Evolutionary conservation across 92 coral and sea anemone genomes (phyloP), one percentile per base, ranked within the genome.

Genomic region (Porites cylindrica): DNA sequence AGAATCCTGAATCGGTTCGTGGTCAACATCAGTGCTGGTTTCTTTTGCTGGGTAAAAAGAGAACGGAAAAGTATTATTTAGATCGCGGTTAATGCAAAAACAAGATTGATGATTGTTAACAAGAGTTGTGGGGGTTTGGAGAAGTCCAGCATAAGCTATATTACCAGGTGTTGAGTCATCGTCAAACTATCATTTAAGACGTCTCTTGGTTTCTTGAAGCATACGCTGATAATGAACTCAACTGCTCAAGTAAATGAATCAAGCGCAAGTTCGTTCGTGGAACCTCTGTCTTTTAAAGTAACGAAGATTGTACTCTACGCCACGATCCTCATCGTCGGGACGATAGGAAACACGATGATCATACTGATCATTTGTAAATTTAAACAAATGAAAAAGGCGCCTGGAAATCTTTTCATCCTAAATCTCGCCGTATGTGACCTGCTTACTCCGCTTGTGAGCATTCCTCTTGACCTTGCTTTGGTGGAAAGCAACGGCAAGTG

Each of bases 371-470:
- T 93, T 16, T 80, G 52, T 8, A 78, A 74, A 63, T 62, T 67
- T 8, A 82, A 81, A 26, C 75, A 90, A 21, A 53, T 87, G 70
- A 82, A 90, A 7, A 68, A 82, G 58, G 59, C 87, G 8, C 85
- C 96, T 1, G 89, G 89, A 19, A 83, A 93, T 73, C 59, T 80
- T 0, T 86, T 90, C 62, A 89, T 93, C 26, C 75, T 89, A n/a
- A 93, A 93, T 61, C 86, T 93, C n/a, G 96, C 96, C 9, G 19
- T 93, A 2, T 93, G 96, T 23, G 93, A 93, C 75, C 78, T 93
- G 54, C 73, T 93, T 16, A 86, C 93, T 66, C 96, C 96, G 16
- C 69, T 93, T 0, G 64, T 93, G 7, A 93, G 93, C 62, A 93
- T 93, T 8, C 93, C 96, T 1, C 53, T 90, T 50, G 96, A 93